Evolutionary conservation across 2,888 invertebrate species (phyloP), one percentile per base, ranked within the genome.

Genomic region (Chrysodeixis includens): DNA sequence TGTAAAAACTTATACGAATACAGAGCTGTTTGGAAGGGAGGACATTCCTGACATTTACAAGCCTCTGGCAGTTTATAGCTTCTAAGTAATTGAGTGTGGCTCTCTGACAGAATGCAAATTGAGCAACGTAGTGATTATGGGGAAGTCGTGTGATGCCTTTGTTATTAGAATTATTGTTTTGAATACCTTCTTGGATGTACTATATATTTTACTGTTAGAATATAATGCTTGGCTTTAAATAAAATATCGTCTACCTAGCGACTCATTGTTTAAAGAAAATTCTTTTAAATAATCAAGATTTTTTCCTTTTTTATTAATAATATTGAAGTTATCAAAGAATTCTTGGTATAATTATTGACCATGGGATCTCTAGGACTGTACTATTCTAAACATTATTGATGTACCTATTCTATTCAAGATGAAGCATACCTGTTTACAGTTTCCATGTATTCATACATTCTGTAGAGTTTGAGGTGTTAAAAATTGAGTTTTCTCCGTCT

Each of bases 1-100:
- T 40, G 20, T 32, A n/a, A 62, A 67, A 68, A 60, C 30, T 55
- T 44, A 10, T n/a, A 56, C 30, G 61, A 63, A 69, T 72, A 63
- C 35, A 30, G 18, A 56, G 53, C 16, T 69, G 53, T 57, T 56
- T 56, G 56, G 64, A 75, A 65, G 69, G 66, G 62, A 65, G 51
- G 68, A 74, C 60, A 71, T 70, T 70, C 71, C 55, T 78, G 71
- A 72, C 74, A 79, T 79, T 81, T 76, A 77, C 71, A 53, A 62
- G 72, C 72, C 75, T 71, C 65, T 77, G 69, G 66, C 74, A 72
- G 69, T 80, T 83, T 79, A 81, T 82, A 73, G 71, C 74, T 74
- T 71, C 76, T 71, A 49, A 62, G 77, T 80, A 83, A 80, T 83
- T 77, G 76, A 69, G 65, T 52, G 32, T 54, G 53, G 59, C 56